Evolutionary conservation across 2,113 vertebrate genomes (phyloP).

Genomic region (Corvus moneduloides): DNA sequence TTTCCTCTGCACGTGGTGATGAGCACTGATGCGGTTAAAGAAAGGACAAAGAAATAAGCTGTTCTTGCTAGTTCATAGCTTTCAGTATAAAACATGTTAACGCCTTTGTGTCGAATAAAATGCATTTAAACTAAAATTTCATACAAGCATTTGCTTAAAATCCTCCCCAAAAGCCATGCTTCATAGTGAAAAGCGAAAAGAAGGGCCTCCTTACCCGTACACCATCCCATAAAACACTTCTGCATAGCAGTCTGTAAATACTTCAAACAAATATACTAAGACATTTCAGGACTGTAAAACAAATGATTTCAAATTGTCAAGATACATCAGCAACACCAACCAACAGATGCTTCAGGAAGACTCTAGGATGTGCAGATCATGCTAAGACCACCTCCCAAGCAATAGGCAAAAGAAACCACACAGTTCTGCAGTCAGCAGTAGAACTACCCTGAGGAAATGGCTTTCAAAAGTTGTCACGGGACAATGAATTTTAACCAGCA

Average conservation of each 20-base stretch:
- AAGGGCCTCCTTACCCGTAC: not conserved
- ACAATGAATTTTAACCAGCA: conserved; percentile 47
- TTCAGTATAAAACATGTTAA: not conserved
- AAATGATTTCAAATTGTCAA: not conserved
- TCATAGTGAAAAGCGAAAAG: not conserved
- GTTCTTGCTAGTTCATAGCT: not conserved
- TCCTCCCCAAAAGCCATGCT: not conserved
- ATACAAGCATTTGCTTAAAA: not conserved
- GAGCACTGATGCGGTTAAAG: not conserved
- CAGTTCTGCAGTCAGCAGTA: conserved; percentile 53
- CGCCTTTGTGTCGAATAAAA: not conserved
- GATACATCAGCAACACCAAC: conserved; percentile 1
- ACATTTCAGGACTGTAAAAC: conserved; percentile 18
- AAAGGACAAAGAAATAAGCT: not conserved
- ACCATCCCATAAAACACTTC: conserved; percentile 1
- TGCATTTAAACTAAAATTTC: not conserved
- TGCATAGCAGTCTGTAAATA: not conserved
- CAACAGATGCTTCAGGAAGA: conserved; percentile 44
- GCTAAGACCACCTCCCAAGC: conserved; percentile 55
- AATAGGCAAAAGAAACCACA: conserved; percentile 57
- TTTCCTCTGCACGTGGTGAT: not conserved
- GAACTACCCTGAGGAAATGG: conserved; percentile 33
- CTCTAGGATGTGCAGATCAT: conserved; percentile 26
- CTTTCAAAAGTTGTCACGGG: conserved; percentile 12
- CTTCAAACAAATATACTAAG: not conserved